phyloP scores from a whole-genome alignment of 2,888 invertebrate genomes.

The Pandemis corylana region DNA sequence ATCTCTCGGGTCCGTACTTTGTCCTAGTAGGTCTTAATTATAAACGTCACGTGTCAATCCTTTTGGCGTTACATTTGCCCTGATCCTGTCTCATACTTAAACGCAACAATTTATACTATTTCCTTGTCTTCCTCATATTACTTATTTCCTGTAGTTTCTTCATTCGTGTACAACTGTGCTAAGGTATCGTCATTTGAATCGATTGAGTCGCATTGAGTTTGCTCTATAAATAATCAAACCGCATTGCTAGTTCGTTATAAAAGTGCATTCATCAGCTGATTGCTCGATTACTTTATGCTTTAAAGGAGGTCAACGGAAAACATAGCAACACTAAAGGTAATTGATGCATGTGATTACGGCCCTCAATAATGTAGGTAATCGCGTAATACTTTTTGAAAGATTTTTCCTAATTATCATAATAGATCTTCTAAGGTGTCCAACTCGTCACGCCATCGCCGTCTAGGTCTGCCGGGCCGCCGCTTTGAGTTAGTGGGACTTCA shows the following conservation, averaged over 20 bases:
- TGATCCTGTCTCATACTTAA: background rate
- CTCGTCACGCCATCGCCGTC: too few species aligned
- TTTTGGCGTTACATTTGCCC: background rate
- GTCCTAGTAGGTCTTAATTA: background rate
- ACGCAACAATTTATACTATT: background rate
- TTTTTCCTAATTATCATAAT: too few species aligned
- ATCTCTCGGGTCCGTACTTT: background rate
- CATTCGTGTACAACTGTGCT: background rate
- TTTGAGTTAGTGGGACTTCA: too few species aligned
- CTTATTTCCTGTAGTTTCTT: constrained; percentile 23
- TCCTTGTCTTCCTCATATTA: constrained; percentile 20
- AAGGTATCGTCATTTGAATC: constrained; percentile 22
- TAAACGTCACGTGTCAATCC: background rate
- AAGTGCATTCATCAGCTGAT: constrained; percentile 11
- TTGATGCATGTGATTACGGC: too few species aligned
- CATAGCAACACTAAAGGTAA: background rate
- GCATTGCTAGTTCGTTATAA: constrained; percentile 27
- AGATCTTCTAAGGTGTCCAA: too few species aligned
- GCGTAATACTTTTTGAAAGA: too few species aligned
- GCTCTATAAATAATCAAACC: background rate
- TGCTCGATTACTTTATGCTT: constrained; percentile 2
- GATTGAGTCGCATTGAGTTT: constrained; percentile 15
- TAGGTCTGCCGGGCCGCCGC: too few species aligned
- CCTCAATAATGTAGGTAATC: too few species aligned
- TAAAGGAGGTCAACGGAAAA: background rate